Conservation (phyloP, 2,797 vertebrate genomes). For the Hapalemur alaotrensis region DNA sequence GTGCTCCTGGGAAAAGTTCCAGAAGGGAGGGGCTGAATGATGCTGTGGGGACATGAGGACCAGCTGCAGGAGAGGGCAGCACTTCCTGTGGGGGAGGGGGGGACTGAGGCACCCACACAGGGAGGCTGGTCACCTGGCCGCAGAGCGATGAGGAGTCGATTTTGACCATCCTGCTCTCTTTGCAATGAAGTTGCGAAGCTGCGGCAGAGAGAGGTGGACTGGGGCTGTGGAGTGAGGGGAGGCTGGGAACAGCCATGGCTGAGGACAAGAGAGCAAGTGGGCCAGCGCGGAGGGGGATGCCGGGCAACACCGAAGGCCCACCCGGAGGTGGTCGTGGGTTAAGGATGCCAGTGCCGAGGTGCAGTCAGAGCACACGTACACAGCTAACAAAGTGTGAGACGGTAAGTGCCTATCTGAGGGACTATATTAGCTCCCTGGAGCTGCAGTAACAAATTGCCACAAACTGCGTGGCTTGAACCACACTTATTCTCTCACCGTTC, state of each 20-base stretch:
- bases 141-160: neutral
- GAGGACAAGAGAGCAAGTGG: neutral
- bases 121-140: fast-evolving
- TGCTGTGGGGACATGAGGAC: fast-evolving
- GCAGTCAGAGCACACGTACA: neutral
- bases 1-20: neutral
- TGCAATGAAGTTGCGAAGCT: too few species aligned
- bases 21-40: neutral
- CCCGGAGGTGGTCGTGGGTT: neutral
- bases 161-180: neutral
- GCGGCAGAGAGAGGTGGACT: neutral
- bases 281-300: fast-evolving
- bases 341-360: neutral
- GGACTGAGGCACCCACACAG: too few species aligned
- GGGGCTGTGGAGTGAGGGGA: neutral
- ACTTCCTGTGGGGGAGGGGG: too few species aligned
- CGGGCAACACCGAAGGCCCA: neutral
- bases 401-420: neutral
- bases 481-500: fast-evolving
- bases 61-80: neutral
- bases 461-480: neutral
- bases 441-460: neutral
- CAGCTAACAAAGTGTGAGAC: neutral
- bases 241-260: neutral
- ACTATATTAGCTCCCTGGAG: neutral